Percentiles rank a stretch among this genome's conserved stretches.
These are phyloP conservation scores for Apodemus sylvaticus DNA, from an alignment of 2,113 vertebrate genomes.

Conservation along the genomic window DNA sequence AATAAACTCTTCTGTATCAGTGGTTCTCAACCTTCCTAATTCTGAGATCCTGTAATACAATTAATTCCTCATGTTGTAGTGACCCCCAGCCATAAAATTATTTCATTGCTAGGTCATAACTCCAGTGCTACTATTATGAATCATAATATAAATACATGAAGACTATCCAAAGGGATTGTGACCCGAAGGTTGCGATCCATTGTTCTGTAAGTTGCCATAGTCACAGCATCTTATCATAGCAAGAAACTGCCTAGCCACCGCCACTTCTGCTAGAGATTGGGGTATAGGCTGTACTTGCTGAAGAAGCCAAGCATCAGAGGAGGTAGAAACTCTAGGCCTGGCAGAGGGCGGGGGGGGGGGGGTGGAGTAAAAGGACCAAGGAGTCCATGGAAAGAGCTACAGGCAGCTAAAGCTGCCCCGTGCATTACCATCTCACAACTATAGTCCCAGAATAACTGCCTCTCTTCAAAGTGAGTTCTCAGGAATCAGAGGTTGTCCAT, in stretches of 20 bases:
- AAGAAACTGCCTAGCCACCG: not conserved
- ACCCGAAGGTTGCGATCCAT: not conserved
- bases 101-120: not conserved
- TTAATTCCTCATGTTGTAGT: not conserved
- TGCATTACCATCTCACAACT: not conserved
- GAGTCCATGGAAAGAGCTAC: not conserved
- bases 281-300: not conserved
- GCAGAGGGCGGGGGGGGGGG: not conserved
- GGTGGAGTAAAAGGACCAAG: not conserved
- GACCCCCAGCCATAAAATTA: not conserved
- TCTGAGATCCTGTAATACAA: not conserved
- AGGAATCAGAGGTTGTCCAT: not conserved
- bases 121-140: not conserved
- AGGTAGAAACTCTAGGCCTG: not conserved
- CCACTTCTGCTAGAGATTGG: rapidly evolving
- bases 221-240: not conserved
- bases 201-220: not conserved
- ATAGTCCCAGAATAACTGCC: not conserved
- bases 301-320: rapidly evolving
- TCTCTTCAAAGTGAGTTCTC: not conserved
- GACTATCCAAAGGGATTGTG: not conserved
- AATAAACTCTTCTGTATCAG: not conserved
- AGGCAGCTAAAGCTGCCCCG: not conserved
- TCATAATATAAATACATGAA: not conserved
- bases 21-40: not conserved